phyloP scores from a whole-genome alignment of 2,888 invertebrate genomes.

The Drosophila meridiana region DNA sequence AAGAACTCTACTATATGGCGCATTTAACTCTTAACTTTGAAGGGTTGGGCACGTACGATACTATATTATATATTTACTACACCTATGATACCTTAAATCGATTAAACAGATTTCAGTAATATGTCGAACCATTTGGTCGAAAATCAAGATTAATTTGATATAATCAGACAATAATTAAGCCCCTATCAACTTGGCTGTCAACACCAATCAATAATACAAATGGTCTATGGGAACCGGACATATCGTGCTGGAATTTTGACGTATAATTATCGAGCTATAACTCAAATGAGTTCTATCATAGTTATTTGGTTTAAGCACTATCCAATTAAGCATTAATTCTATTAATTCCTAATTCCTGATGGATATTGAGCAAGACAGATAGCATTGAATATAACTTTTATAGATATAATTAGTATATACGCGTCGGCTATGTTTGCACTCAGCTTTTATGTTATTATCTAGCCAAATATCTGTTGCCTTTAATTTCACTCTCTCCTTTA shows the following conservation, averaged over 20 bases:
- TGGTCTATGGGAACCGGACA: not conserved
- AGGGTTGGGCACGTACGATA: no score
- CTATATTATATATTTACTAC: no score
- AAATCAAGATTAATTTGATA: not conserved
- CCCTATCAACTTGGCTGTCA: no score
- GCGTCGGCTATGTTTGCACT: not conserved
- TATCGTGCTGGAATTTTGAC: not conserved
- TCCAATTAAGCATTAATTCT: not conserved
- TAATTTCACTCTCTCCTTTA: constrained; percentile 18
- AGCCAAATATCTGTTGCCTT: constrained; percentile 17
- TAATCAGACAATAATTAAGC: not conserved
- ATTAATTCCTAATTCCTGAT: constrained; percentile 4
- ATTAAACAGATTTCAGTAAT: no score
- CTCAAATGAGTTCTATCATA: not conserved
- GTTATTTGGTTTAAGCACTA: not conserved
- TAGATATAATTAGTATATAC: constrained; percentile 14
- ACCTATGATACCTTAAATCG: no score
- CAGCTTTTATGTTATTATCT: constrained; percentile 22
- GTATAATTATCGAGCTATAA: constrained; percentile 4
- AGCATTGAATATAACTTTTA: not conserved
- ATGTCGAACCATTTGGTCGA: not conserved
- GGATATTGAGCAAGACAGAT: not conserved
- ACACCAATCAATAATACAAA: not conserved
- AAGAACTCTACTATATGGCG: no score
- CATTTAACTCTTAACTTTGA: no score